Percentiles rank a stretch among this genome's conserved stretches.
These are phyloP conservation scores for Laspeyria flexula DNA, from an alignment of 2,888 invertebrate species.

Conservation along the genomic window DNA sequence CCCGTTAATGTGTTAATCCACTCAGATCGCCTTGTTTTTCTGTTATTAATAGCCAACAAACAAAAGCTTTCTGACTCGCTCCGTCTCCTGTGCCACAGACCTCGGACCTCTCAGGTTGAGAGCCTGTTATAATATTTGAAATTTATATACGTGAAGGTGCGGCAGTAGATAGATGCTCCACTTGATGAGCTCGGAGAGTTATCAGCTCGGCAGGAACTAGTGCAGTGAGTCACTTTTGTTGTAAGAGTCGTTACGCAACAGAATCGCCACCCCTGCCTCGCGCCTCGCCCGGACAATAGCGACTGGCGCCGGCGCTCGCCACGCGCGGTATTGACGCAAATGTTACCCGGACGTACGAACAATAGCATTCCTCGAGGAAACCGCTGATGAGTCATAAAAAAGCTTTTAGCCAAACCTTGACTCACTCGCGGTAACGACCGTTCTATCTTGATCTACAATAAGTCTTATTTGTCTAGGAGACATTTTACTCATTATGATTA, in stretches of 20 bases:
- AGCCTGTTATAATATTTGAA: slow-evolving; percentile 31
- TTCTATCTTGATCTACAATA: neutral
- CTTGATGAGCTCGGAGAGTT: slow-evolving; percentile 30
- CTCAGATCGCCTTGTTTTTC: slow-evolving; percentile 73
- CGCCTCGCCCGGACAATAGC: neutral
- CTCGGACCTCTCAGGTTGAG: no score
- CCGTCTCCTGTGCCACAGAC: no score
- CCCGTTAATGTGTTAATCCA: slow-evolving; percentile 84
- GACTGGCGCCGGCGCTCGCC: slow-evolving; percentile 10
- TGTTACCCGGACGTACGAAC: slow-evolving; percentile 19
- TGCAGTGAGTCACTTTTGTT: slow-evolving; percentile 55
- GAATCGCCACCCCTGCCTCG: neutral
- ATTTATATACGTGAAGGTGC: slow-evolving; percentile 38
- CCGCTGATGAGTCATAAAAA: slow-evolving; percentile 35
- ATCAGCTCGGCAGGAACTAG: slow-evolving; percentile 47
- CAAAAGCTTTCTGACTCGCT: slow-evolving; percentile 54
- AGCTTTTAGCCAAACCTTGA: slow-evolving; percentile 18
- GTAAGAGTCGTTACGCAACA: slow-evolving; percentile 54
- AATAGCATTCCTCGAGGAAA: slow-evolving; percentile 38
- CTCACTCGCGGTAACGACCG: neutral
- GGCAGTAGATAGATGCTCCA: neutral
- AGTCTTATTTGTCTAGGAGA: neutral
- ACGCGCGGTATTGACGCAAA: slow-evolving; percentile 21
- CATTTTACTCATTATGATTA: neutral
- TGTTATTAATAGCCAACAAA: slow-evolving; percentile 78